Percentiles rank a stretch among this genome's conserved stretches.
Conservation (phyloP, 1,140 invertebrate species). For the Bathynomus jamesi region DNA sequence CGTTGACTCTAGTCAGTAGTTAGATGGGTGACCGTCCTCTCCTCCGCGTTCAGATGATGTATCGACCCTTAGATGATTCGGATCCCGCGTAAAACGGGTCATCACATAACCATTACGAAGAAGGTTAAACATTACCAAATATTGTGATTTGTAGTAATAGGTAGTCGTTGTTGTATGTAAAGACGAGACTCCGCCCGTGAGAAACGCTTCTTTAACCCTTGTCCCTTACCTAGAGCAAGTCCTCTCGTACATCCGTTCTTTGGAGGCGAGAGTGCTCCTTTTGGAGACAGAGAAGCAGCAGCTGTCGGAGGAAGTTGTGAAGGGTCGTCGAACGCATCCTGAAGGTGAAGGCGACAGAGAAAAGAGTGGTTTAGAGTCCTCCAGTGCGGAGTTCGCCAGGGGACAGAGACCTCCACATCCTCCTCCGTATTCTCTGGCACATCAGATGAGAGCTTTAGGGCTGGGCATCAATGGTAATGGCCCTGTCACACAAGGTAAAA, state of each 20-base stretch:
- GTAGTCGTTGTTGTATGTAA: too few species aligned
- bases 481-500: constrained; percentile 23
- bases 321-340: constrained; percentile 20
- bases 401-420: constrained; percentile 41
- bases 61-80: too few species aligned
- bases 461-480: constrained; percentile 40
- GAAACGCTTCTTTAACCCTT: too few species aligned
- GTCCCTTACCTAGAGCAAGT: constrained; percentile 65
- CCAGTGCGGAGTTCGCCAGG: constrained; percentile 39
- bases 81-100: too few species aligned
- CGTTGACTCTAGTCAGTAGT: too few species aligned
- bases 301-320: constrained; percentile 39
- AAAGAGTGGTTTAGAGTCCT: constrained; percentile 41
- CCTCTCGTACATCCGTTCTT: constrained; percentile 74
- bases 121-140: too few species aligned
- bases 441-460: constrained; percentile 45
- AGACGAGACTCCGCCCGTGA: too few species aligned
- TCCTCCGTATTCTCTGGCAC: constrained; percentile 41
- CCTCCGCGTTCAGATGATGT: too few species aligned
- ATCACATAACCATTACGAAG: too few species aligned
- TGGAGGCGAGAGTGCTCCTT: constrained; percentile 74
- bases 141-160: too few species aligned
- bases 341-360: constrained; percentile 15
- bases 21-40: too few species aligned
- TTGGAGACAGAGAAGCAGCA: constrained; percentile 69